Conservation (phyloP, 2,888 invertebrate genomes). For the Chalcosyrphus nemorum region DNA sequence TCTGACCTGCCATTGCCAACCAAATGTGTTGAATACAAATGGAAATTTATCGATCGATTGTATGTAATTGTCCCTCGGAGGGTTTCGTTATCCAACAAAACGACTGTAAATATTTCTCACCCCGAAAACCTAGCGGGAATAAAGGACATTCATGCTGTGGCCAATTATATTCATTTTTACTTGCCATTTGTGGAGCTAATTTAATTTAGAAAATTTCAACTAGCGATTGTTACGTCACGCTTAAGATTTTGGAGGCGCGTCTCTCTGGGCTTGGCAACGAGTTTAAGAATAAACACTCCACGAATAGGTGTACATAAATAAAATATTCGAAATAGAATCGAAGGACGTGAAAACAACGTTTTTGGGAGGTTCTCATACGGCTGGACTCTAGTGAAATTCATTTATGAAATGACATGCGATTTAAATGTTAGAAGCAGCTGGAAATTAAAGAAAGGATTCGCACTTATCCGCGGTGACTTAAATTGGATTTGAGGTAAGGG, state of each 20-base stretch:
- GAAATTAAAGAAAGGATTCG: no score
- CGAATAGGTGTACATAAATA: not conserved
- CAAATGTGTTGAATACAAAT: not conserved
- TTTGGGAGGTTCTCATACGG: no score
- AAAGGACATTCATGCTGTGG: not conserved
- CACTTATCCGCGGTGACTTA: no score
- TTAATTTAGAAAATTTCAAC: not conserved
- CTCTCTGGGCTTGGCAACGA: not conserved
- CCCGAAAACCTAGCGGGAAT: not conserved
- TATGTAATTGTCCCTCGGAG: not conserved
- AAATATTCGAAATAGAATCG: no score
- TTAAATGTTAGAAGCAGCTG: no score
- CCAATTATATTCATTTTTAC: not conserved
- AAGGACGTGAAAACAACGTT: no score
- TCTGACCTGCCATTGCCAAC: not conserved
- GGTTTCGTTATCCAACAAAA: not conserved
- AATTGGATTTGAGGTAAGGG: no score
- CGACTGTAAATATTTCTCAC: not conserved
- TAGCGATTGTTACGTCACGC: no score
- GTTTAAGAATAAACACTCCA: not conserved
- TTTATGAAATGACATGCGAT: no score
- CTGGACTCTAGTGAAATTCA: no score
- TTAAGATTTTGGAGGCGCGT: not conserved
- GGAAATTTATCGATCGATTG: conserved; percentile 1
- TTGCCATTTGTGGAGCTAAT: not conserved